phyloP scores from a whole-genome alignment of 2,113 vertebrate genomes.

The Albula glossodonta region DNA sequence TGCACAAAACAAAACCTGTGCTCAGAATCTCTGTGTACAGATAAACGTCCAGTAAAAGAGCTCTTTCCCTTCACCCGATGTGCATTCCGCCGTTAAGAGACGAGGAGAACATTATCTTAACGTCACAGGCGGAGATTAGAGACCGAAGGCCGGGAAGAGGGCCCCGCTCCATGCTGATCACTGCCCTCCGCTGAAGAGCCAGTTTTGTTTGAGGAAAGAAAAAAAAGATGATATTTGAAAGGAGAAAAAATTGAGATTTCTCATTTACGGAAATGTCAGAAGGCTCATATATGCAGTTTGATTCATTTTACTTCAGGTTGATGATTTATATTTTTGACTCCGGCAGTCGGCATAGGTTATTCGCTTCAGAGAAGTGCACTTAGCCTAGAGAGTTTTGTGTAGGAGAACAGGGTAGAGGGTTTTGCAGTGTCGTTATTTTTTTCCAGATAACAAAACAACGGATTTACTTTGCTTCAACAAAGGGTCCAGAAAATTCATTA shows the following conservation, averaged over 20 bases:
- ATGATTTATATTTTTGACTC: not conserved
- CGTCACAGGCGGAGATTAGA: not conserved
- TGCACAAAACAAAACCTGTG: too few relatives aligned
- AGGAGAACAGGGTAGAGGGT: not conserved
- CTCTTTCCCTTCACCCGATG: not conserved
- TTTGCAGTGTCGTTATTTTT: too few relatives aligned
- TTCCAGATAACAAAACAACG: too few relatives aligned
- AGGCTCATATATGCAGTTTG: not conserved
- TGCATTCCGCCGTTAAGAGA: not conserved
- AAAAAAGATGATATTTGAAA: not conserved
- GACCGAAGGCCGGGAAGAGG: not conserved
- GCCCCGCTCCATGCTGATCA: not conserved
- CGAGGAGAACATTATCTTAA: not conserved
- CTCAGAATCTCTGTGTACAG: too few relatives aligned
- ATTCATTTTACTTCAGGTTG: not conserved
- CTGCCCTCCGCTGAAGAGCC: not conserved
- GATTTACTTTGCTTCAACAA: too few relatives aligned
- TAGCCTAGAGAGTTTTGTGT: not conserved
- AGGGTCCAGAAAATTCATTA: too few relatives aligned
- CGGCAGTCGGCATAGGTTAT: not conserved
- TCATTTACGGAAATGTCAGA: not conserved
- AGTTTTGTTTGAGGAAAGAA: not conserved
- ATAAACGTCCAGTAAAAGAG: too few relatives aligned
- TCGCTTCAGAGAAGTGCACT: not conserved
- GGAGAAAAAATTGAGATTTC: not conserved